phyloP scores from a whole-genome alignment of 2,888 invertebrate species.

The Thera obeliscata region DNA sequence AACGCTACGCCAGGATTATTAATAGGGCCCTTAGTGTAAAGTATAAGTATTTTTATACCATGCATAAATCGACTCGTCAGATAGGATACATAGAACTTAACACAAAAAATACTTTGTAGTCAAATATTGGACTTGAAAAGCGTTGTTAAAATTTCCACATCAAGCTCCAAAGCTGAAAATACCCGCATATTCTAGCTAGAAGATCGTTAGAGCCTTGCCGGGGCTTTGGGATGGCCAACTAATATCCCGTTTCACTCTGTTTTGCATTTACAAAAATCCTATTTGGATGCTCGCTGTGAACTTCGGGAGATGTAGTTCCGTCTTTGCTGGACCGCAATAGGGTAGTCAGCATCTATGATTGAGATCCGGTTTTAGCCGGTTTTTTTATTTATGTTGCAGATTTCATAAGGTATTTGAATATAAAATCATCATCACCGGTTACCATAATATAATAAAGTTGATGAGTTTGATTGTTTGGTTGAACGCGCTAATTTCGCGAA shows the following conservation, averaged over 20 bases:
- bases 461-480: no score
- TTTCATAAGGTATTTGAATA: no score
- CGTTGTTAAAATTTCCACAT: slow-evolving; percentile 9
- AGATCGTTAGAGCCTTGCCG: slow-evolving; percentile 33
- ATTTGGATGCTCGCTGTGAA: slow-evolving; percentile 45
- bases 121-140: slow-evolving; percentile 1
- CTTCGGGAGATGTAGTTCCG: slow-evolving; percentile 36
- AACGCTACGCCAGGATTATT: no score
- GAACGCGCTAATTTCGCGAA: no score
- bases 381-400: no score
- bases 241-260: slow-evolving; percentile 43
- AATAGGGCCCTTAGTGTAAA: no score
- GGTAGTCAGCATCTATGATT: slow-evolving; percentile 11
- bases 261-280: slow-evolving; percentile 46
- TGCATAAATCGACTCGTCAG: background rate
- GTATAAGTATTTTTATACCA: background rate
- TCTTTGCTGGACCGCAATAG: slow-evolving; percentile 35
- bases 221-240: slow-evolving; percentile 45
- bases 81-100: no score
- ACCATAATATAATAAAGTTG: no score
- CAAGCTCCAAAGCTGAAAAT: slow-evolving; percentile 21
- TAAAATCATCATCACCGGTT: no score
- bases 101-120: slow-evolving; percentile 3
- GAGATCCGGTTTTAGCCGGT: slow-evolving; percentile 40
- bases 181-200: slow-evolving; percentile 27